phyloP scores from a whole-genome alignment of 2,888 invertebrate species.

The Ferrisia virgata region DNA sequence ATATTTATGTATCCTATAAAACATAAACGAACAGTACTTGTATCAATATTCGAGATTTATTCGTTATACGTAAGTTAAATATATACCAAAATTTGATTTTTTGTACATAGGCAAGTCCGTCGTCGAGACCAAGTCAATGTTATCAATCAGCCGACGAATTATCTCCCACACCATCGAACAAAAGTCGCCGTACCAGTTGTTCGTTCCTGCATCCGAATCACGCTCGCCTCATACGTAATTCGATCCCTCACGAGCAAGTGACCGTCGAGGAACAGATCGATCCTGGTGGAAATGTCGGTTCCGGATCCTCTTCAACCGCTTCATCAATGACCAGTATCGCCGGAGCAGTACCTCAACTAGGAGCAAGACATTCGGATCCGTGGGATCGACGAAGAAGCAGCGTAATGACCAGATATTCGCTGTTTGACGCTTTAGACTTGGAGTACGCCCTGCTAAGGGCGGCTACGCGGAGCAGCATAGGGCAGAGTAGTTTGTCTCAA shows the following conservation, averaged over 20 bases:
- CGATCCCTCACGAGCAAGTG: constrained; percentile 48
- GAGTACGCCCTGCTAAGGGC: constrained; percentile 68
- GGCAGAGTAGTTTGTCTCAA: constrained; percentile 65
- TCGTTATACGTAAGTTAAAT: no score
- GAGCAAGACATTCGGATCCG: constrained; percentile 53
- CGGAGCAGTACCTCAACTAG: constrained; percentile 49
- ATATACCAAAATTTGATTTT: neutral
- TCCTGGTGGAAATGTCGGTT: neutral
- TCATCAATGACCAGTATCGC: constrained; percentile 53
- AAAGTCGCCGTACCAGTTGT: constrained; percentile 59
- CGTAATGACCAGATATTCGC: constrained; percentile 63
- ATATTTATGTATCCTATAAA: no score
- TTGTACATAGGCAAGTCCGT: constrained; percentile 54
- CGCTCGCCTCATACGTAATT: constrained; percentile 60
- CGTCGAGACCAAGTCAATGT: constrained; percentile 52
- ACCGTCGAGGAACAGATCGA: constrained; percentile 34
- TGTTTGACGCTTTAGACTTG: constrained; percentile 68
- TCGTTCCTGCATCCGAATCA: constrained; percentile 68
- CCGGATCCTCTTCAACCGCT: constrained; percentile 52
- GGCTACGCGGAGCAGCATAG: constrained; percentile 68
- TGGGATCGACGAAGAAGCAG: constrained; percentile 57
- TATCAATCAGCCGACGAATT: constrained; percentile 41
- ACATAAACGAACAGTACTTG: no score
- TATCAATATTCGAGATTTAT: no score
- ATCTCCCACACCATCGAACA: constrained; percentile 53